Evolutionary conservation across 2,113 vertebrate genomes (phyloP).

Genomic region (Engystomops pustulosus): DNA sequence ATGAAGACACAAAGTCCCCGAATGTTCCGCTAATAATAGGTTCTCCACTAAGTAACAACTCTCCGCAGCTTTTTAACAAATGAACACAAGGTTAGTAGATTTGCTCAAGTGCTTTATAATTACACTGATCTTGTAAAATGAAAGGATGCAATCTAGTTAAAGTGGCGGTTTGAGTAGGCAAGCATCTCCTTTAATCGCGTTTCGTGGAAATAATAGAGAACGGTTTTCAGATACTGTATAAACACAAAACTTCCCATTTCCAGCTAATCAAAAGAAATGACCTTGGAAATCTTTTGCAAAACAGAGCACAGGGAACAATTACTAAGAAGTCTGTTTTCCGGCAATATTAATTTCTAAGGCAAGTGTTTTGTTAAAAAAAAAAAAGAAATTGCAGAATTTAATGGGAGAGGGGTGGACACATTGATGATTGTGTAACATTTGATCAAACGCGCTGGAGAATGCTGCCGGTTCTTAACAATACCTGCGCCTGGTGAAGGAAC

Average conservation of each 20-base stretch:
- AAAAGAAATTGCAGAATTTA: neutral
- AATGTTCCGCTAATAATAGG: slow-evolving; percentile 37
- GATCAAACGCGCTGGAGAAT: neutral
- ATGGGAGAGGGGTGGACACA: neutral
- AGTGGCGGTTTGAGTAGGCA: slow-evolving; percentile 14
- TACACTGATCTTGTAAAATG: slow-evolving; percentile 49
- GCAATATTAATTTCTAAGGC: neutral
- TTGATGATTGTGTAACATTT: neutral
- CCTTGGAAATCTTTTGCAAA: neutral
- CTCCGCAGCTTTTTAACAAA: slow-evolving; percentile 44
- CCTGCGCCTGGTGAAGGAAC: neutral
- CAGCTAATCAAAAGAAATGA: slow-evolving; percentile 30
- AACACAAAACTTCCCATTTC: slow-evolving; percentile 34
- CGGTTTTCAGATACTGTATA: slow-evolving; percentile 9
- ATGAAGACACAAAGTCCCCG: slow-evolving; percentile 31
- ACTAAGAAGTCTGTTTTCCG: neutral
- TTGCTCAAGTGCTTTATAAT: slow-evolving; percentile 42
- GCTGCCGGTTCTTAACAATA: neutral
- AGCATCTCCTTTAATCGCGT: slow-evolving; percentile 34
- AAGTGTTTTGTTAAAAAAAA: neutral
- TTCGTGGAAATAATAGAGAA: slow-evolving; percentile 44
- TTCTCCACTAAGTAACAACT: slow-evolving; percentile 38
- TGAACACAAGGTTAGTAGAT: slow-evolving; percentile 32
- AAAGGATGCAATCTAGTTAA: slow-evolving; percentile 49
- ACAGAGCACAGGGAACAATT: neutral